Evolutionary conservation across 2,888 invertebrate genomes (phyloP).

Genomic region (Ochropleura plecta): DNA sequence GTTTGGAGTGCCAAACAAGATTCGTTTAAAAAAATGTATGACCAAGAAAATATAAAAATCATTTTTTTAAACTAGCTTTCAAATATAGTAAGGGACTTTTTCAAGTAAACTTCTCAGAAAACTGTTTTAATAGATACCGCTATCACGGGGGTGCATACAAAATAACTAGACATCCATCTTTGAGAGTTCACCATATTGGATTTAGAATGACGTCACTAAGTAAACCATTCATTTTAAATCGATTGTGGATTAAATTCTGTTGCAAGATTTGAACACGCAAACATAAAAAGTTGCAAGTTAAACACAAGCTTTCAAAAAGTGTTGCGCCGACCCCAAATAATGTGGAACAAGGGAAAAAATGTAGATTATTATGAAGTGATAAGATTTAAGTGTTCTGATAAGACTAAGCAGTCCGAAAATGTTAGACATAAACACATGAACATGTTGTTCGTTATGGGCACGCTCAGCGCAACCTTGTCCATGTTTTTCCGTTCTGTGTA

Average conservation of each 20-base stretch:
- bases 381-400: not conserved
- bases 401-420: no score
- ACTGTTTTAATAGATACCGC: no score
- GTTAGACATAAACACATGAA: no score
- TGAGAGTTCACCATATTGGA: not conserved
- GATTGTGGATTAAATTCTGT: no score
- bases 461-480: no score
- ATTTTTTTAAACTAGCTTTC: no score
- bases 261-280: no score
- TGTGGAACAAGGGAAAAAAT: not conserved
- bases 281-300: not conserved
- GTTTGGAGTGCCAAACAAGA: not conserved
- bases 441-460: no score
- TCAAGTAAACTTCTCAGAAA: no score
- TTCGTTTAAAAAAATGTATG: not conserved
- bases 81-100: no score
- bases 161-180: not conserved
- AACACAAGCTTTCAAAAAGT: not conserved
- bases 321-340: not conserved
- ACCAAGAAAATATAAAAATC: no score
- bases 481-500: no score
- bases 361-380: not conserved
- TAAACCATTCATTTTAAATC: not conserved
- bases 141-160: not conserved
- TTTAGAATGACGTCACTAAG: not conserved